Percentiles rank a stretch among this genome's conserved stretches.
Conservation (phyloP, 1,140 invertebrate species). For the Lanistes nyassanus region DNA sequence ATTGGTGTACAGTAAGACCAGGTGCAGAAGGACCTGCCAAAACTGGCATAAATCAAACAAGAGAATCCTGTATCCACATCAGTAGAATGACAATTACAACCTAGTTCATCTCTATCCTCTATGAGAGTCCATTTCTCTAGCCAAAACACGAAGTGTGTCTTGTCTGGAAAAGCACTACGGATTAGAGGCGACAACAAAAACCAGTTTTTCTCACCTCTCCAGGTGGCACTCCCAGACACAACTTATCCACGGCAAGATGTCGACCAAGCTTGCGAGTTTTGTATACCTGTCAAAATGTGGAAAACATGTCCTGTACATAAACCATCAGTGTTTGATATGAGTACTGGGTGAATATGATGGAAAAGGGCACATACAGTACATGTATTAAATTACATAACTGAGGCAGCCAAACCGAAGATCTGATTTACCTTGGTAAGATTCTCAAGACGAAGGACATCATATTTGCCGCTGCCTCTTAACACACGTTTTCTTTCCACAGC, state of each 20-base stretch:
- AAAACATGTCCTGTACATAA: too few species aligned
- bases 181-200: too few species aligned
- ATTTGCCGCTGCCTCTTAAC: slow-evolving; percentile 53
- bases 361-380: too few species aligned
- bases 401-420: background rate
- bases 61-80: background rate
- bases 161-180: background rate
- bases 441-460: slow-evolving; percentile 63
- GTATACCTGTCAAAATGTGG: slow-evolving; percentile 54
- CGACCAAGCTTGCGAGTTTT: slow-evolving; percentile 54
- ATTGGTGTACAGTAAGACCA: too few species aligned
- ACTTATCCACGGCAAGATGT: slow-evolving; percentile 74
- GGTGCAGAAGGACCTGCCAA: background rate
- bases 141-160: background rate
- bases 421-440: slow-evolving; percentile 66
- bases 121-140: background rate
- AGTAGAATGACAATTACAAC: background rate
- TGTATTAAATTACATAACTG: background rate
- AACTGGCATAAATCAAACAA: background rate
- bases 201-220: slow-evolving; percentile 71
- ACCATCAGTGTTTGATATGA: too few species aligned
- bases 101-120: background rate
- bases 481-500: slow-evolving; percentile 66
- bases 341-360: too few species aligned
- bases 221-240: slow-evolving; percentile 77